phyloP scores from a whole-genome alignment of 2,113 vertebrate species.

The Marcusenius ussheri region DNA sequence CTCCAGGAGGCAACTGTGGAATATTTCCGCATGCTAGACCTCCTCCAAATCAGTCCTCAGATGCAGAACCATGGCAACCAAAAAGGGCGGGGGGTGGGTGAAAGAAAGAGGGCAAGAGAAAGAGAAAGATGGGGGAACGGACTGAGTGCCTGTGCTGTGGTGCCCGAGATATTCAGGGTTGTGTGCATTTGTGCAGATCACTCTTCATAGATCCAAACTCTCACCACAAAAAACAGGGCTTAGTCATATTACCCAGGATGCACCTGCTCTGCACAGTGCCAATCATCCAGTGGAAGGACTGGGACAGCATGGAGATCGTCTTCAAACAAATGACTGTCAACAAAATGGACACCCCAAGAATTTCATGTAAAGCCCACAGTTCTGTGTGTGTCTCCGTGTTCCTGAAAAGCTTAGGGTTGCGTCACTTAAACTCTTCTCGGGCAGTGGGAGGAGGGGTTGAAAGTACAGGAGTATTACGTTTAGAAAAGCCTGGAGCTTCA shows the following conservation, averaged over 20 bases:
- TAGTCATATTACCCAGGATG: not conserved
- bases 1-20: not conserved
- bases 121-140: not conserved
- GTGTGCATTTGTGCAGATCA: not conserved
- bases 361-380: not conserved
- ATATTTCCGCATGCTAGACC: slow-evolving; percentile 12
- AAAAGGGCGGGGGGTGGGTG: not conserved
- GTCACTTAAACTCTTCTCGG: not conserved
- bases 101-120: not conserved
- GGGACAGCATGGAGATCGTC: not conserved
- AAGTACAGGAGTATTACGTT: not conserved
- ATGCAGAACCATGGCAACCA: slow-evolving; percentile 16
- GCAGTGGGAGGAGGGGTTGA: not conserved
- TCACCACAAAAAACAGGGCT: not conserved
- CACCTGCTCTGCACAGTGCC: not conserved
- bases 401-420: not conserved
- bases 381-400: not conserved
- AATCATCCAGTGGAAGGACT: not conserved
- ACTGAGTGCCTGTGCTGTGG: not conserved
- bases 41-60: not conserved
- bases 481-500: not conserved
- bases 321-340: not conserved
- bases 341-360: not conserved
- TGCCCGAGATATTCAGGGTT: not conserved
- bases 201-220: not conserved